Percentiles rank a stretch among this genome's conserved stretches.
phyloP scores from a whole-genome alignment of 2,797 vertebrate species.

The Babyrousa celebensis region DNA sequence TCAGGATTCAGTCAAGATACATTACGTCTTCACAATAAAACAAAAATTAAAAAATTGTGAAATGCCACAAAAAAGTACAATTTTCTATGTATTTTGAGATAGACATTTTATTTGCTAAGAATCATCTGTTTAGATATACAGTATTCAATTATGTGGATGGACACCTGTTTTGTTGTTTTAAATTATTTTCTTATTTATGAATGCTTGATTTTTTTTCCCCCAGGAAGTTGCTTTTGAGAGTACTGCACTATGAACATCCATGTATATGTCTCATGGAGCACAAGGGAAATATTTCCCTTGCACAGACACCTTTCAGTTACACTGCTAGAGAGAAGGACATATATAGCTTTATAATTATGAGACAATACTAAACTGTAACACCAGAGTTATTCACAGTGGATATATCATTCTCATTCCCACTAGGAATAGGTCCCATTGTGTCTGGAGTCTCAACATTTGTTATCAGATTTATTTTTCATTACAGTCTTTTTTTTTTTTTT shows the following conservation, averaged over 20 bases:
- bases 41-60: background rate
- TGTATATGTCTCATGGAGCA: background rate
- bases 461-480: constrained; percentile 6
- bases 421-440: background rate
- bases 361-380: background rate
- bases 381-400: background rate
- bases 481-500: no score
- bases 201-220: background rate
- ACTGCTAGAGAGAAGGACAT: background rate
- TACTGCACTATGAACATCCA: background rate
- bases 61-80: background rate
- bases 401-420: background rate
- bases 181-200: background rate
- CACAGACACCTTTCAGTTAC: background rate
- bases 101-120: background rate
- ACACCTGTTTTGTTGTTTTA: background rate
- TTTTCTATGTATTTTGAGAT: background rate
- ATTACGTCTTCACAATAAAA: background rate
- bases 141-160: background rate
- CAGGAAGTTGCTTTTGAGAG: background rate
- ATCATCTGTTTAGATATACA: background rate
- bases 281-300: background rate
- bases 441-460: background rate
- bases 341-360: background rate
- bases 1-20: background rate